Base-by-base conservation (phyloP, 2,797 vertebrate genomes). In the Brachyalestes nurse region DNA sequence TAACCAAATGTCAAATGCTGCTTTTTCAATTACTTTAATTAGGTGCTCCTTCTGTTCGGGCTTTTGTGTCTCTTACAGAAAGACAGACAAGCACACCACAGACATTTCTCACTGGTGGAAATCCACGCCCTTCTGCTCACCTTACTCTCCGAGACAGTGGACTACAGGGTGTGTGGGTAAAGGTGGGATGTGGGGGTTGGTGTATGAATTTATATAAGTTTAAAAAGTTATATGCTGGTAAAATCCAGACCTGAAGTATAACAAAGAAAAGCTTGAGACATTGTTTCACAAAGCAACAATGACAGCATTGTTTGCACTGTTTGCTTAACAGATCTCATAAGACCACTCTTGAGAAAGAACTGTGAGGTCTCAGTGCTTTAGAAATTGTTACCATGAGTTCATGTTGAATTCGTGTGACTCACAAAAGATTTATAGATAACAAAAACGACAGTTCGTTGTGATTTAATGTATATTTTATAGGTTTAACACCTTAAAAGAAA, bases 71-170 rank as follows among this genome's bases (percentile, higher is more conserved):
- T 82, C 72, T 70, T 38, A 28, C 83, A 95, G 94, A 93, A 75
- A 83, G 81, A 77, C 91, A 92, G 1, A 92, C 92, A 74, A 91
- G 90, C 10, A 91, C 93, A 88, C 92, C 94, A 49, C 90, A 84
- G 8, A 51, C 92, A 84, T 89, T 90, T 60, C 73, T 88, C 84
- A 89, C 90, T 89, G 91, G 82, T 14, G 61, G 81, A 61, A 81
- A 86, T 0, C 88, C 93, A 84, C 92, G 93, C 74, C 93, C 96
- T 0, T 97, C 96, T 0, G 95, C 95, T 49, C 96, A 97, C 80
- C 90, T 97, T 84, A 95, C 94, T 65, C 93, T 95, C 53, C 83
- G 92, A 86, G 94, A 95, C 87, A 87, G 88, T 81, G 86, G 87
- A 83, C 78, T 89, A 62, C 91, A 91, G 90, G 92, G 94, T 95